phyloP scores from a whole-genome alignment of 2,797 vertebrate genomes.

The Falco peregrinus region DNA sequence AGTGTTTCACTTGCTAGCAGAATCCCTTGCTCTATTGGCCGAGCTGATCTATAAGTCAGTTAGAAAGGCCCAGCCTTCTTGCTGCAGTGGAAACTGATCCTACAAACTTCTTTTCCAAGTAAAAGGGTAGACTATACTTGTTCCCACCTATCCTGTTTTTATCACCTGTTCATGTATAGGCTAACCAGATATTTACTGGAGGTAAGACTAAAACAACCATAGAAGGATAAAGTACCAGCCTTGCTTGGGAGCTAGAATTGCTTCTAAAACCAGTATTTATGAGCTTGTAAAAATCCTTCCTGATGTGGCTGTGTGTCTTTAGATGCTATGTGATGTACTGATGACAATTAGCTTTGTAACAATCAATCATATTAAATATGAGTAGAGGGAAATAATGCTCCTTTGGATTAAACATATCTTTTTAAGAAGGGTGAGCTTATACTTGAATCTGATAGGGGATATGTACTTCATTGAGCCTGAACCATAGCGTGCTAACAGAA shows the following conservation, averaged over 20 bases:
- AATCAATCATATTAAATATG: background rate
- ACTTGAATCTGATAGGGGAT: background rate
- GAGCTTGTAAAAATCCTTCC: background rate
- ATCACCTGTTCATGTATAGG: background rate
- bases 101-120: background rate
- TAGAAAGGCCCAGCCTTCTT: background rate
- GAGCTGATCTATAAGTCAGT: background rate
- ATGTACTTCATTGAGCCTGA: background rate
- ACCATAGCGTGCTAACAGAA: background rate
- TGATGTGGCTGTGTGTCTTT: background rate
- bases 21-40: background rate
- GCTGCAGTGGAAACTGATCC: fast-evolving
- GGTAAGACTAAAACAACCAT: background rate
- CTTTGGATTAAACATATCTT: background rate
- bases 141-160: background rate
- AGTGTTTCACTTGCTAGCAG: background rate
- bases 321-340: background rate
- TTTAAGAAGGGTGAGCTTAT: background rate
- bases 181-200: background rate
- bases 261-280: background rate
- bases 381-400: background rate
- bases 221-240: background rate
- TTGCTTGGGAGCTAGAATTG: background rate
- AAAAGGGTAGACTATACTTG: background rate
- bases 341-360: background rate